Evolutionary conservation across 2,113 vertebrate genomes (phyloP).

Genomic region (Phoxinus phoxinus): DNA sequence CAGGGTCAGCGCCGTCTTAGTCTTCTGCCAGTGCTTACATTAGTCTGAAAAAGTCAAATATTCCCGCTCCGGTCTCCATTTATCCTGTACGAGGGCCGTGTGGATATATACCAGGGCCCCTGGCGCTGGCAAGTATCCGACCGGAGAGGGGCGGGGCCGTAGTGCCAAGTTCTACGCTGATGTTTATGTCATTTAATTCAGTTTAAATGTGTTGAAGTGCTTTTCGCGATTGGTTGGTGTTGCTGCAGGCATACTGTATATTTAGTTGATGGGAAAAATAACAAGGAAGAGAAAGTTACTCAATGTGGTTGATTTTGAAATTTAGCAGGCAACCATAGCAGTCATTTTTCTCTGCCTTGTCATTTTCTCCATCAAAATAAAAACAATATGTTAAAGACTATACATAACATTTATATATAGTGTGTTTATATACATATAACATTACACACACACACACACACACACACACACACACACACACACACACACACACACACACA

Average conservation of each 20-base stretch:
- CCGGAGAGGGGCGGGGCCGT: conserved; percentile 52
- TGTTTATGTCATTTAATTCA: conserved; percentile 45
- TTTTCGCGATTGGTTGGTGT: conserved; percentile 8
- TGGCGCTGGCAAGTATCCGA: conserved; percentile 68
- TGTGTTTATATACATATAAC: too few species aligned
- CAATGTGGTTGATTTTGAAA: not conserved
- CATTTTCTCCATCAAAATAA: not conserved
- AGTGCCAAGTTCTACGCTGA: conserved; percentile 49
- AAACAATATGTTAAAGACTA: not conserved
- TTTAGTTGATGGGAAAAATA: conserved; percentile 5
- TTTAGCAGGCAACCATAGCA: not conserved
- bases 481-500: too few species aligned
- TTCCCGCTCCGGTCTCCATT: conserved; percentile 70
- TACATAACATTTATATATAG: too few species aligned
- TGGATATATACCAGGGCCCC: conserved; percentile 65
- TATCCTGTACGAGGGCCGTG: conserved; percentile 63
- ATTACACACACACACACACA: too few species aligned
- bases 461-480: too few species aligned
- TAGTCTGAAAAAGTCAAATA: conserved; percentile 77
- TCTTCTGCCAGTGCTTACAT: conserved; percentile 80
- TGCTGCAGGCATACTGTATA: conserved; percentile 3
- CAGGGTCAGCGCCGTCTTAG: conserved; percentile 76
- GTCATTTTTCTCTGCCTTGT: not conserved
- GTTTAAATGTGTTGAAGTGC: conserved; percentile 5
- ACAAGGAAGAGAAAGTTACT: conserved; percentile 14